phyloP scores from a whole-genome alignment of 2,113 vertebrate species.

The Salvelinus alpinus region DNA sequence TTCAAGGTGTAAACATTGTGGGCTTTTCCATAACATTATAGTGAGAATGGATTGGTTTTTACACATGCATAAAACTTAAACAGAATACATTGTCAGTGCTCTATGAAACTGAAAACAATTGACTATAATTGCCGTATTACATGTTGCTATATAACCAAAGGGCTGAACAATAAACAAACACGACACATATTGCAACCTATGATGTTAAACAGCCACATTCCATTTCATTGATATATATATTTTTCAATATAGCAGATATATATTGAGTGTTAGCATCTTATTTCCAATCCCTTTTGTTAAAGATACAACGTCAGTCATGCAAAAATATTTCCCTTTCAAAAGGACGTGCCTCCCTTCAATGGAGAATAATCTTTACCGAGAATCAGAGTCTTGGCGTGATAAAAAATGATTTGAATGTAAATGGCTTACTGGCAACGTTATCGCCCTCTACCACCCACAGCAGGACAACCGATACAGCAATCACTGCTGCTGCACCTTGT shows the following conservation, averaged over 20 bases:
- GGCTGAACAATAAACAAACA: neutral
- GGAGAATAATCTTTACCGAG: constrained; percentile 49
- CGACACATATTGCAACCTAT: neutral
- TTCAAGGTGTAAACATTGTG: neutral
- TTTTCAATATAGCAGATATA: neutral
- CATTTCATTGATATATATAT: neutral
- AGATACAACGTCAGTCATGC: neutral
- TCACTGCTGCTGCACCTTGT: constrained; percentile 59
- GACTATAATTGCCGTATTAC: neutral
- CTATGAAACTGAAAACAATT: neutral
- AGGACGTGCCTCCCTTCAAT: constrained; percentile 25
- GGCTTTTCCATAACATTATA: neutral
- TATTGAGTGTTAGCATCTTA: neutral
- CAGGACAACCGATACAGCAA: constrained; percentile 64
- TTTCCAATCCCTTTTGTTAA: neutral
- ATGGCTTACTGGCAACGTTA: constrained; percentile 60
- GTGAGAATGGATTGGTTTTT: neutral
- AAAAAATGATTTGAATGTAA: constrained; percentile 58
- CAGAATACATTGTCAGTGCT: neutral
- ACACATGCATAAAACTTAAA: neutral
- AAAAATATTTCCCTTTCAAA: neutral
- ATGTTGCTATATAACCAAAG: neutral
- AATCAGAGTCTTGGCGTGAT: constrained; percentile 40
- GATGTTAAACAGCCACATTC: neutral
- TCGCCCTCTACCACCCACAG: constrained; percentile 61